Conservation (phyloP, 1,140 invertebrate species). For the Megathymus violae region DNA sequence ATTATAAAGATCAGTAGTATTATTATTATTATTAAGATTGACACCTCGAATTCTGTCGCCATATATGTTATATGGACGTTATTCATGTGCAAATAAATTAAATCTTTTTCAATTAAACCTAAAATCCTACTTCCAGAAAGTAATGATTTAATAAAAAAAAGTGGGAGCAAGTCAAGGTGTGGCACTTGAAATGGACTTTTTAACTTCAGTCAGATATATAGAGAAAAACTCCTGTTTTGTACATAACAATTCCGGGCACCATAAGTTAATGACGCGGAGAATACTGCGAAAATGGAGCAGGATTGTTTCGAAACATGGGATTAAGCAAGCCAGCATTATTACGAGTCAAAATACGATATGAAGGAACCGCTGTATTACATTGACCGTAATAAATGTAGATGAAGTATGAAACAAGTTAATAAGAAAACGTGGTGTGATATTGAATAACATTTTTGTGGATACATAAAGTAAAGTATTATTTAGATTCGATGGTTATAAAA, state of each 20-base stretch:
- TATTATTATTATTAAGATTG: no score
- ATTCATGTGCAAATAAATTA: no score
- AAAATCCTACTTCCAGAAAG: no score
- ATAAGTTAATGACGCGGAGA: constrained; percentile 62
- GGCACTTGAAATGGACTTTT: no score
- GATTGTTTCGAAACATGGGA: constrained; percentile 42
- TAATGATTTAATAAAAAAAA: no score
- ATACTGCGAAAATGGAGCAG: constrained; percentile 47
- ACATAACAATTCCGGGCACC: constrained; percentile 26
- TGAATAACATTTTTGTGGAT: constrained; percentile 2
- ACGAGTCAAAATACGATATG: constrained; percentile 42
- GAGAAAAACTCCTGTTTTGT: constrained; percentile 49
- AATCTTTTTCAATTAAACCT: no score
- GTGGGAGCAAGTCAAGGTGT: no score
- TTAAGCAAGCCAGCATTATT: constrained; percentile 62
- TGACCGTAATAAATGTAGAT: constrained; percentile 31
- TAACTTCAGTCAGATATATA: no score
- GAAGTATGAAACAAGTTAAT: constrained; percentile 23
- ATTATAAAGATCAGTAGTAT: no score
- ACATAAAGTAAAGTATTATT: background rate
- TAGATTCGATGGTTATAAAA: no score
- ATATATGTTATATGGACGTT: no score
- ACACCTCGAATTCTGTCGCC: no score
- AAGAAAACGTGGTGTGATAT: constrained; percentile 9
- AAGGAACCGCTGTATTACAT: constrained; percentile 29